These are phyloP conservation scores for Podarcis cretensis DNA, from an alignment of 2,113 vertebrate genomes.

Conservation along the genomic window DNA sequence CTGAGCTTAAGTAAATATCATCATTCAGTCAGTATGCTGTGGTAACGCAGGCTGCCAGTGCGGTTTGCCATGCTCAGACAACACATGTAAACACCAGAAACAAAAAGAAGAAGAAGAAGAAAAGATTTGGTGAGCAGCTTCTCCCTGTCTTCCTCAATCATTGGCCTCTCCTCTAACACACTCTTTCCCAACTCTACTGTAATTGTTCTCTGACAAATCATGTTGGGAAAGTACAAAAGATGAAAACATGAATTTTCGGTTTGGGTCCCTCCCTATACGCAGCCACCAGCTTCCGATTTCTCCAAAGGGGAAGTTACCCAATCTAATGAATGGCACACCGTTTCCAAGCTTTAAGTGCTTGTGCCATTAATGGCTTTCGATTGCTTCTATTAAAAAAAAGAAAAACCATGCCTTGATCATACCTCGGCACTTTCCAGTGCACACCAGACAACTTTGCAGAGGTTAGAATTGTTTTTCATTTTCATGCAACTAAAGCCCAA, in stretches of 20 bases:
- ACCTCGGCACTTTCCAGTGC: conserved; percentile 64
- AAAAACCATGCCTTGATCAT: conserved; percentile 69
- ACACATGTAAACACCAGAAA: conserved; percentile 79
- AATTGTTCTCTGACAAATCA: conserved; percentile 68
- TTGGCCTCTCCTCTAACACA: conserved; percentile 52
- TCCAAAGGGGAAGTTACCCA: conserved; percentile 65
- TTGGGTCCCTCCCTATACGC: background rate
- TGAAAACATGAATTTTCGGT: conserved; percentile 54
- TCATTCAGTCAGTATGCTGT: conserved; percentile 77
- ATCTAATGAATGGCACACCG: conserved; percentile 70
- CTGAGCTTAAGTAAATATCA: conserved; percentile 76
- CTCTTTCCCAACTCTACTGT: conserved; percentile 39
- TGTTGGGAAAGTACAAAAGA: conserved; percentile 71
- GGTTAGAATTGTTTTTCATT: conserved; percentile 52
- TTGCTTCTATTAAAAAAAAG: conserved; percentile 55
- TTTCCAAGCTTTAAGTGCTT: conserved; percentile 72
- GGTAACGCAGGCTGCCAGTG: conserved; percentile 75
- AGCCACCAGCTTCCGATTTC: conserved; percentile 48
- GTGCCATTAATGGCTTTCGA: conserved; percentile 66
- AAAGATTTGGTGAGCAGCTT: conserved; percentile 63
- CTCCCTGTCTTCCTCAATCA: conserved; percentile 52
- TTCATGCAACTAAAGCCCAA: conserved; percentile 62
- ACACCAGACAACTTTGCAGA: conserved; percentile 67
- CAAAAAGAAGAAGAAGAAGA: conserved; percentile 49
- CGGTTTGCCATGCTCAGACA: conserved; percentile 80